Evolutionary conservation across 1,140 invertebrate species (phyloP), one percentile per base, ranked within the genome.

Genomic region (Pseudomyrmex flavicornis): DNA sequence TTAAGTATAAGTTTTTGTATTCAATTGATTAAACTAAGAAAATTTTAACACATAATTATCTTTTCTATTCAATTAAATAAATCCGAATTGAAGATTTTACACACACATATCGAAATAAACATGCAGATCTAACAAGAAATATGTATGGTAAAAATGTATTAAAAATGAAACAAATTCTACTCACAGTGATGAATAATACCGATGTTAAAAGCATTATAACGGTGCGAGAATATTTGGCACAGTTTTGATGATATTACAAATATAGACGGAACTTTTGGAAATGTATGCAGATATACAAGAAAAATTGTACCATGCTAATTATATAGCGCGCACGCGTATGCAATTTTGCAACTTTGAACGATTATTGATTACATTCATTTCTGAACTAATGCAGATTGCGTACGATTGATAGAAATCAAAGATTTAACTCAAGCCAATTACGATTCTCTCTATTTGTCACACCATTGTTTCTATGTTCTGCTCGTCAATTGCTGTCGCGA

Each of bases 81-180:
- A 35, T 35, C 35, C 35, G 5, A 35, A 35, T 1, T 35, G 35
- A 35, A 35, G 35, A 35, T 35, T 7, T 35, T 35, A 35, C 35
- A 35, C 35, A 35, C 26, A 22, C 10, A 66, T 68, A n/a, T 58
- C 12, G 20, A 13, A 15, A 70, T 26, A 13, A 69, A 77, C 17
- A 26, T 65, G 17, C 44, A 26, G 48, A 35, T 44, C 20, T 8
- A 26, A 12, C 1, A 17, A 75, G 44, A 54, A 8, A 15, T 10
- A 26, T 61, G 58, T 44, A n/a, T 1, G 17, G 48, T 58, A 58
- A 44, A 20, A 50, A 72, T 20, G 61, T n/a, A 69, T 69, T 69
- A 65, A 58, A 79, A 79, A 79, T 70, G 54, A 54, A 70, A 15
- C 44, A 46, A 80, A 70, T 79, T 70, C 44, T 20, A 58, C 58